Percentiles rank a stretch among this genome's conserved stretches.
phyloP scores from a whole-genome alignment of 2,888 invertebrate species.

The Neoitamus cyanurus region DNA sequence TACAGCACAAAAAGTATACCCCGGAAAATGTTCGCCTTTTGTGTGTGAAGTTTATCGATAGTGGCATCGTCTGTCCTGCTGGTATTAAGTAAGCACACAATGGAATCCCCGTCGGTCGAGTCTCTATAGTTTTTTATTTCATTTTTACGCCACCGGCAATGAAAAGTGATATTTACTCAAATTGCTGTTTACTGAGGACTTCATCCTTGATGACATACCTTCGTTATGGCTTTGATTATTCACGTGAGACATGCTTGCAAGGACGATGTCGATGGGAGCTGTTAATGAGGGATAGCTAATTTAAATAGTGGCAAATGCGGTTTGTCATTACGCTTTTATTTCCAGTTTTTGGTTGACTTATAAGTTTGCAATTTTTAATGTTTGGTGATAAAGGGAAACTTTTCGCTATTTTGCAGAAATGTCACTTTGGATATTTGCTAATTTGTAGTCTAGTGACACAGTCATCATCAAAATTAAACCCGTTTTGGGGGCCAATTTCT shows the following conservation, averaged over 20 bases:
- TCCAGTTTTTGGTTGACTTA: too few species aligned
- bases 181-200: not conserved
- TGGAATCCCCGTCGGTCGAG: not conserved
- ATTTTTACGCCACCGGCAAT: not conserved
- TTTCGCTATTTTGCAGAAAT: too few species aligned
- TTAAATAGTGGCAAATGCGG: not conserved
- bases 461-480: too few species aligned
- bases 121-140: not conserved
- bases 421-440: too few species aligned
- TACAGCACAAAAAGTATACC: not conserved
- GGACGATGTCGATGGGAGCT: not conserved
- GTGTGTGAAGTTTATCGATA: not conserved
- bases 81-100: not conserved
- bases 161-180: not conserved
- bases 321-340: not conserved
- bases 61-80: not conserved
- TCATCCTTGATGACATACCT: not conserved
- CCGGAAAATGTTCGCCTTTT: not conserved
- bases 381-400: too few species aligned
- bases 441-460: too few species aligned
- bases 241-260: not conserved
- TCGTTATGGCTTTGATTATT: not conserved
- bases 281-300: not conserved
- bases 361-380: too few species aligned
- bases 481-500: too few species aligned